Conservation (phyloP, 2,113 vertebrate genomes). For the Actenoides lindsayi region DNA sequence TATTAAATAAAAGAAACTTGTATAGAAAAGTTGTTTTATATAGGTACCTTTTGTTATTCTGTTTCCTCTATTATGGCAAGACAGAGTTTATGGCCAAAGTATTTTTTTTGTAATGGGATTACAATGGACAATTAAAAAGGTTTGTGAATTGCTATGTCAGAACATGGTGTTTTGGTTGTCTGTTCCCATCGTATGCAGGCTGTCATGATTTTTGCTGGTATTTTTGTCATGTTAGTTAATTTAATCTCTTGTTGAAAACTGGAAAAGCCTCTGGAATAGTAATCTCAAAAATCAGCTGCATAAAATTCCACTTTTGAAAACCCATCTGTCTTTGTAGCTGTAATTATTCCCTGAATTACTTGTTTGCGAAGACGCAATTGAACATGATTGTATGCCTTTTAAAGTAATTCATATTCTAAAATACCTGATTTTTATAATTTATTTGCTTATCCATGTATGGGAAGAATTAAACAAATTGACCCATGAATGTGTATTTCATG, state of each 20-base stretch:
- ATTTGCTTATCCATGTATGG: neutral
- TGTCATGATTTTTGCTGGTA: neutral
- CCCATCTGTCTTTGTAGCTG: conserved; percentile 5
- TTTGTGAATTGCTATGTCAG: neutral
- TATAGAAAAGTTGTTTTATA: neutral
- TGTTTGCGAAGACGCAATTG: conserved; percentile 8
- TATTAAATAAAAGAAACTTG: neutral
- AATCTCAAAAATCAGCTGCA: conserved; percentile 9
- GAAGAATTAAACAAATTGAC: neutral
- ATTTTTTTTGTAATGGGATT: neutral
- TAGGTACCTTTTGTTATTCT: neutral
- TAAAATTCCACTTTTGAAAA: conserved; percentile 35
- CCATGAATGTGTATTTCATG: neutral
- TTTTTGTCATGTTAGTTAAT: neutral
- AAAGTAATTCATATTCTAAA: neutral
- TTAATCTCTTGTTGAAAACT: neutral
- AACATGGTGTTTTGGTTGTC: neutral
- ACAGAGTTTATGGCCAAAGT: neutral
- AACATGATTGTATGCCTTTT: neutral
- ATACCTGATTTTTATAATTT: neutral
- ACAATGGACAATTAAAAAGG: neutral
- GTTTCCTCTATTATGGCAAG: neutral
- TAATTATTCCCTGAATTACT: conserved; percentile 27
- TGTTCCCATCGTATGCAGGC: neutral
- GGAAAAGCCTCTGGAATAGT: neutral